Evolutionary conservation across 2,888 invertebrate genomes (phyloP).

Genomic region (Drepanosiphum platanoidis): DNA sequence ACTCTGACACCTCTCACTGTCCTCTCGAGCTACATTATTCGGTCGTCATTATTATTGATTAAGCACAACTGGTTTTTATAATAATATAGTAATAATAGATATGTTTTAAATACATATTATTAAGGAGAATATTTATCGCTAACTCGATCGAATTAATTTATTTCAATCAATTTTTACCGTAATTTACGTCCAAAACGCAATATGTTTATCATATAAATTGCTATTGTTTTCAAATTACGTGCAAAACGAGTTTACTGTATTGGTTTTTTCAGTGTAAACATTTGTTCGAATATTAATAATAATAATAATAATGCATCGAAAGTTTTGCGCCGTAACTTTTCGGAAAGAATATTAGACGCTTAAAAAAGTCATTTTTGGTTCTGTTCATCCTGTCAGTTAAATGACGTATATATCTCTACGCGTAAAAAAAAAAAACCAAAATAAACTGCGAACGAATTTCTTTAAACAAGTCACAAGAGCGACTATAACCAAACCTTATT

Average conservation of each 20-base stretch:
- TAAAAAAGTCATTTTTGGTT: background rate
- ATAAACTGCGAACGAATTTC: too few species aligned
- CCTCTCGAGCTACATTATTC: too few species aligned
- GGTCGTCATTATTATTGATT: too few species aligned
- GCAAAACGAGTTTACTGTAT: background rate
- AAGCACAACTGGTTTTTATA: too few species aligned
- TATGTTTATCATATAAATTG: background rate
- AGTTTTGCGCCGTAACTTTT: background rate
- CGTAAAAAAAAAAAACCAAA: background rate
- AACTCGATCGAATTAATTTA: too few species aligned
- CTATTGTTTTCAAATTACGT: background rate
- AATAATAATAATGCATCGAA: background rate
- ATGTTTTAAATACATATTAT: too few species aligned
- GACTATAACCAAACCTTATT: background rate
- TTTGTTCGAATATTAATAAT: background rate
- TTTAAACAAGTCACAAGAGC: background rate
- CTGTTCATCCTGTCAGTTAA: background rate
- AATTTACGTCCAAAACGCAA: background rate
- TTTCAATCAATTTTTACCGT: too few species aligned
- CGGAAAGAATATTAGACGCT: background rate
- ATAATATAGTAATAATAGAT: too few species aligned
- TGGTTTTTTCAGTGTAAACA: background rate
- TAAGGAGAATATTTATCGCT: too few species aligned
- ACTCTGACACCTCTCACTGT: too few species aligned
- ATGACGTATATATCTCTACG: background rate